Base-by-base conservation (phyloP, 2,888 invertebrate species). In the Drosophila phalerata region DNA sequence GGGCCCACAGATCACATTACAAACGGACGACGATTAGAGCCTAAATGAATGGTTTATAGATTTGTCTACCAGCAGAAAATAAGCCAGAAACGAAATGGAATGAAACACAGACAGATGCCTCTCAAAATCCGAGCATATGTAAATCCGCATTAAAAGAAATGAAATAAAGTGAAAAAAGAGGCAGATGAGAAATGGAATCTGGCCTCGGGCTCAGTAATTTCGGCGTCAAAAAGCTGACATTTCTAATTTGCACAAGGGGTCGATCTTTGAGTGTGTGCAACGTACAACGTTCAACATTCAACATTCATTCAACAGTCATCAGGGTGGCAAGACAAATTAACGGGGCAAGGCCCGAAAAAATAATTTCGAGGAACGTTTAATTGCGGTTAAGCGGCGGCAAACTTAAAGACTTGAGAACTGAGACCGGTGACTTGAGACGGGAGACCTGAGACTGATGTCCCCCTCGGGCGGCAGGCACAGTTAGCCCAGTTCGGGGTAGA, bases 171-270 rank as follows among this genome's bases (percentile, higher is more conserved):
- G 47, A 51, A 53, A 48, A 57, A 9, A 19, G 38, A 28, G 11
- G 25, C 19, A 28, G 55, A 25, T 38, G 45, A 15, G 37, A 28
- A 62, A 47, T 47, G 47, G 42, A 86, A 83, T 80, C 77, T 69
- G 75, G 76, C 83, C 85, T 52, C 52, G 51, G 86, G 76, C 69
- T 17, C 42, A 34, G 83, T 66, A 84, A 84, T 84, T 84, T 88
- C 78, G 88, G 87, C 66, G 86, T 88, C 84, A 84, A 81, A 78
- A 88, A 81, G 87, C 88, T 84, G 84, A 86, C 84, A 86, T 84
- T 88, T 84, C 84, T 86, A 84, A 84, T 84, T 84, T 86, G 81
- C 76, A 65, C 58, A 67, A 71, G 73, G 77, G 80, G 61, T 52
- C 73, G 64, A 28, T 30, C 19, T 42, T 11, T n/a, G 19, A 11